Conservation (phyloP, 2,888 invertebrate genomes). For the Apocheima hispidaria region DNA sequence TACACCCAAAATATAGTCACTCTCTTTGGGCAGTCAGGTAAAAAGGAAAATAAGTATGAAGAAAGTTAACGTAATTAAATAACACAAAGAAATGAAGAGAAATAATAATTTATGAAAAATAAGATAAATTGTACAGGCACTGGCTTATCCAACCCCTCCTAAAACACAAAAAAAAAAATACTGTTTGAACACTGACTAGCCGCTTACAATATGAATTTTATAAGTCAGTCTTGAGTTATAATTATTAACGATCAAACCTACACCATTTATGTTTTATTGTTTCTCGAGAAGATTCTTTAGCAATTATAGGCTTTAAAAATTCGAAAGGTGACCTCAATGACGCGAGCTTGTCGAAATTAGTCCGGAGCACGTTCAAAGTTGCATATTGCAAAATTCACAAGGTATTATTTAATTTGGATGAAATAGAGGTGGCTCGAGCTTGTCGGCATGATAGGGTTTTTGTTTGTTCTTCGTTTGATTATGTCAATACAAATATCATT, state of each 20-base stretch:
- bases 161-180: neutral
- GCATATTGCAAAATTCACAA: conserved; percentile 22
- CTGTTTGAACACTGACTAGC: neutral
- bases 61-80: too few species aligned
- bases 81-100: too few species aligned
- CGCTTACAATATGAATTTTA: neutral
- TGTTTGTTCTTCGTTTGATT: conserved; percentile 2
- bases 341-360: conserved; percentile 46
- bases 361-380: conserved; percentile 34
- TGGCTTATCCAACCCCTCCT: too few species aligned
- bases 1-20: too few species aligned
- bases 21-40: too few species aligned
- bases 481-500: neutral
- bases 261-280: neutral
- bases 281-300: conserved; percentile 31
- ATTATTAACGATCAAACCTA: neutral
- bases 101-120: too few species aligned
- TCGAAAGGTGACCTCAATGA: conserved; percentile 48
- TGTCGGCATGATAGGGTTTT: conserved; percentile 18
- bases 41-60: too few species aligned
- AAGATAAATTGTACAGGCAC: too few species aligned
- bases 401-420: neutral
- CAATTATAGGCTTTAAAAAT: conserved; percentile 46
- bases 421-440: conserved; percentile 15
- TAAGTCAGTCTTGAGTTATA: neutral